Evolutionary conservation across 2,888 invertebrate genomes (phyloP).

Genomic region (Griposia aprilina): DNA sequence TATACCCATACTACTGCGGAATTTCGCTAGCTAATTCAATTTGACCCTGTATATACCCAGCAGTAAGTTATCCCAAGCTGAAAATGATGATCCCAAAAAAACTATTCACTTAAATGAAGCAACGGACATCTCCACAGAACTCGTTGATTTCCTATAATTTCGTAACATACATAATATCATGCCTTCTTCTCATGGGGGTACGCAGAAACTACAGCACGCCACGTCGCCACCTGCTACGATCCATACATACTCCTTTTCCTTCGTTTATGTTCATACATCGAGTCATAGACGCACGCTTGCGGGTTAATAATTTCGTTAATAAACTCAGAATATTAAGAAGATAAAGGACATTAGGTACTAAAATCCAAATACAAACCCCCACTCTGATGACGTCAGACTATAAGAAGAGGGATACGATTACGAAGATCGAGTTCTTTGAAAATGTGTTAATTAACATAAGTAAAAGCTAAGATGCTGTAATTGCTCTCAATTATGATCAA

Average conservation of each 20-base stretch:
- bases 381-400: slow-evolving; percentile 19
- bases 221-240: no score
- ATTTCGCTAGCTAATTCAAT: no score
- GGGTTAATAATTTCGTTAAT: background rate
- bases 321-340: background rate
- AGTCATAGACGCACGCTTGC: no score
- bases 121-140: no score
- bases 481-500: background rate
- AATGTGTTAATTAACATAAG: slow-evolving; percentile 17
- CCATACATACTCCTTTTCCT: no score
- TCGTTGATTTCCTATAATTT: background rate
- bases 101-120: background rate
- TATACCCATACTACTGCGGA: no score
- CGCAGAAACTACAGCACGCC: no score
- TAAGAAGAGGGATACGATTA: slow-evolving; percentile 11
- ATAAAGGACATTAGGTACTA: background rate
- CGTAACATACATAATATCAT: no score
- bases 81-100: background rate
- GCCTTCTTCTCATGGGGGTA: no score
- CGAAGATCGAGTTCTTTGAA: slow-evolving; percentile 6
- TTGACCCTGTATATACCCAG: no score
- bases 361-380: background rate
- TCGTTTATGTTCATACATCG: no score
- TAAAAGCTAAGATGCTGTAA: slow-evolving; percentile 22
- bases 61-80: background rate